These are phyloP conservation scores for Stegodyphus mimosarum DNA, from an alignment of 1,140 invertebrate genomes.

Conservation along the genomic window DNA sequence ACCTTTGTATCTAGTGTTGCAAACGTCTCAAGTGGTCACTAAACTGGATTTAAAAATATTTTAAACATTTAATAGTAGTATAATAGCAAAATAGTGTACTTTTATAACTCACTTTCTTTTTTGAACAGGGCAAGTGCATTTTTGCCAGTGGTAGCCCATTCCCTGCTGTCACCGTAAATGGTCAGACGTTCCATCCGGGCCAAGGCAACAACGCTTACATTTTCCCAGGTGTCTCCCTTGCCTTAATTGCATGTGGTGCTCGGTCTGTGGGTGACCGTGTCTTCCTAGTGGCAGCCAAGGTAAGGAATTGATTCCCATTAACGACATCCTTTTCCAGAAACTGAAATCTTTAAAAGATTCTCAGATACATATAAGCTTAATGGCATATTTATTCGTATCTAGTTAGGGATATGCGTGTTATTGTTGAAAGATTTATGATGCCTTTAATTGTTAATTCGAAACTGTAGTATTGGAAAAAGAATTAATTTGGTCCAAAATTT, in stretches of 20 bases:
- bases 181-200: slow-evolving; percentile 85
- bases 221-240: slow-evolving; percentile 92
- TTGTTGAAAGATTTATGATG: too few species aligned
- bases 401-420: too few species aligned
- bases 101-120: background rate
- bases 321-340: too few species aligned
- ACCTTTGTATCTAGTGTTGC: too few species aligned
- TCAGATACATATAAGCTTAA: too few species aligned
- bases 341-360: too few species aligned
- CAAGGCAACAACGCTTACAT: slow-evolving; percentile 96
- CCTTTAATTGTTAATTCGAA: too few species aligned
- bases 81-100: too few species aligned
- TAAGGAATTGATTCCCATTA: slow-evolving; percentile 65
- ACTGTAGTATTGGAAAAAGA: too few species aligned
- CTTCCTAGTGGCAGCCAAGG: slow-evolving; percentile 89
- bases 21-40: too few species aligned
- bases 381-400: too few species aligned
- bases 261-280: slow-evolving; percentile 90
- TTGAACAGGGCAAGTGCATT: slow-evolving; percentile 79
- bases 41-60: background rate
- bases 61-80: background rate
- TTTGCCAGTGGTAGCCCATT: slow-evolving; percentile 96
- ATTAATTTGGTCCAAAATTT: too few species aligned
- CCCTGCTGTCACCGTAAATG: slow-evolving; percentile 80
- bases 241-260: slow-evolving; percentile 81